Evolutionary conservation across 2,797 vertebrate species (phyloP), one percentile per base, ranked within the genome.

Genomic region (Pterois miles): DNA sequence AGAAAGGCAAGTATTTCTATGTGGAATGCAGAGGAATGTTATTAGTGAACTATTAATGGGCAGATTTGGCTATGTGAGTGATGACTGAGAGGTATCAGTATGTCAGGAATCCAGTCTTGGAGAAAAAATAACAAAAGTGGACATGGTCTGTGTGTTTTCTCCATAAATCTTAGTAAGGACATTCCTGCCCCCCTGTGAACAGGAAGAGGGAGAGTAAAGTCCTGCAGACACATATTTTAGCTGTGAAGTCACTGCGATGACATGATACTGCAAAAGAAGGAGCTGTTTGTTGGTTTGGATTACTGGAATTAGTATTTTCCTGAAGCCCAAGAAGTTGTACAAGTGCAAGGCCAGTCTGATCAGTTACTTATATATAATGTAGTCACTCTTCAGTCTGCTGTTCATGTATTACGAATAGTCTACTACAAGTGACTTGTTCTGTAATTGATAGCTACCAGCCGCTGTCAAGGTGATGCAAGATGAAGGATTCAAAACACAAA

Each of bases 131-230:
- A 93, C 88, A 88, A 66, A 83, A 80, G 67, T 68, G 67, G 87
- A 91, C 90, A 91, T 80, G 89, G 84, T 88, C 86, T 65, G 65
- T 80, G 77, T 81, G 76, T 88, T 84, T 86, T 71, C 81, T 52
- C 33, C 76, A 71, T 80, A 54, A 90, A 53, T 54, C 71, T 85
- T 71, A 72, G 66, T 81, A 65, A 90, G 67, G 71, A 86, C 89
- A 93, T 94, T 93, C 92, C 89, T 65, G 63, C 48, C 83, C 87
- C 80, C 87, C 83, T 75, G 85, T 38, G 78, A 85, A 78, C 81
- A 80, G 72, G 50, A 82, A 82, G 76, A 83, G 83, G 53, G 81
- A 85, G 89, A 64, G 74, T 67, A 80, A 88, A 84, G 74, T 83
- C 76, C 72, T 71, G 53, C 36, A 23, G 56, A 81, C 76, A 82